Conservation (phyloP, 2,888 invertebrate species). For the Drosophila neotestacea region DNA sequence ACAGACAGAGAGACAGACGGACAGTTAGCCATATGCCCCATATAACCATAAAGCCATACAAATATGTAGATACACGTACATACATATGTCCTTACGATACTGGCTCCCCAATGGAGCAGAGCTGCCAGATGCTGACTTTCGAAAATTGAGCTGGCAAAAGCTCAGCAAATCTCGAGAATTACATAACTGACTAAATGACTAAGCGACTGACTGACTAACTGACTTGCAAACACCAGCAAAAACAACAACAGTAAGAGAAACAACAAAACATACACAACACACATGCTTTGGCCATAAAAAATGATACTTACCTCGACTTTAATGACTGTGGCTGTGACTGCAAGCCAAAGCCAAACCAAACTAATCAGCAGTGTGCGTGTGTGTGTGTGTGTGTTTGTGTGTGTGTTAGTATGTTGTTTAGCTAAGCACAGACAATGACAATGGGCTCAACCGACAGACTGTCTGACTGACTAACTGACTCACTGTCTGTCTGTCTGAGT, state of each 20-base stretch:
- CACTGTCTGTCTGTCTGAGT: conserved; percentile 35
- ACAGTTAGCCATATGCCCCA: conserved; percentile 33
- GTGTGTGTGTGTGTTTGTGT: conserved; percentile 18
- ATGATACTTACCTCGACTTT: conserved; percentile 77
- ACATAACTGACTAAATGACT: conserved; percentile 69
- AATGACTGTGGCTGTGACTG: conserved; percentile 72
- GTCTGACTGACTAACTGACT: conserved; percentile 24
- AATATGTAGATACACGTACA: conserved; percentile 42
- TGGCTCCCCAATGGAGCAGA: conserved; percentile 28
- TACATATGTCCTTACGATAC: background rate
- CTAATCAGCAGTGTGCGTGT: conserved; percentile 69
- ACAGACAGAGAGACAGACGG: conserved; percentile 6
- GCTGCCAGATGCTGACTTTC: conserved; percentile 52
- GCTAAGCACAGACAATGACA: conserved; percentile 61
- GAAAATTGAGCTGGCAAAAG: conserved; percentile 74
- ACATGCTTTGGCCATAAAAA: conserved; percentile 65
- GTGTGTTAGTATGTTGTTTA: conserved; percentile 35
- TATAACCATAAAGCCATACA: conserved; percentile 49
- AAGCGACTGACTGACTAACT: conserved; percentile 58
- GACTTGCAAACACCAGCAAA: conserved; percentile 62
- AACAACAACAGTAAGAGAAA: background rate
- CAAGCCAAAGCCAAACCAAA: conserved; percentile 65
- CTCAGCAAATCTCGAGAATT: conserved; percentile 74
- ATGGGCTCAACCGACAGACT: conserved; percentile 44
- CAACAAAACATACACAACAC: conserved; percentile 24